These are phyloP conservation scores for Oreocharis arfaki DNA, from an alignment of 2,113 vertebrate genomes.

Conservation along the genomic window DNA sequence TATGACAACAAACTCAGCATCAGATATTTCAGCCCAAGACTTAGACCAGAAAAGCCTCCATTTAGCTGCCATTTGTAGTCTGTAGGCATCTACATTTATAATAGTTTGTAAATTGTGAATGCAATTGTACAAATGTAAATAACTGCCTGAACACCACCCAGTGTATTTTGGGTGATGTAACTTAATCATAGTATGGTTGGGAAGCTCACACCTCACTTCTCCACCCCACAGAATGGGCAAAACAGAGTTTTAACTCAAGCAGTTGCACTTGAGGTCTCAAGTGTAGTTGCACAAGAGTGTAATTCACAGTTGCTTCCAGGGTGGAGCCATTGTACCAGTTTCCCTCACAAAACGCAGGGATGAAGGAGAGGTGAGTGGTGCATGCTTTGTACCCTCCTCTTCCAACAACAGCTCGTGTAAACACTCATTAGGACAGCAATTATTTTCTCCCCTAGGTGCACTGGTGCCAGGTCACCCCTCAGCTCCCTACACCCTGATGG, in stretches of 20 bases:
- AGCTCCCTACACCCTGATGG: background rate
- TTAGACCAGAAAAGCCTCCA: background rate
- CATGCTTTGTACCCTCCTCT: background rate
- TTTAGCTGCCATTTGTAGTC: background rate
- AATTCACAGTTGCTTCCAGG: background rate
- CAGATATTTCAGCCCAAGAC: background rate
- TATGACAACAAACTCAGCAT: background rate
- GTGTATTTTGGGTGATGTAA: background rate
- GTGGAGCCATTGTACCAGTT: background rate
- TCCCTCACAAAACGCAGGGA: background rate
- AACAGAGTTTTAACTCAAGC: background rate
- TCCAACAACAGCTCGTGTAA: background rate
- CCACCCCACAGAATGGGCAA: background rate
- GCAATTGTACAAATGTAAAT: background rate
- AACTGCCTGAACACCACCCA: background rate
- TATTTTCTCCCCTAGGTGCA: background rate
- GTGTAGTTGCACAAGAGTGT: background rate
- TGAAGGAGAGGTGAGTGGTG: background rate
- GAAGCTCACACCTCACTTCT: background rate
- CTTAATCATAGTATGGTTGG: background rate
- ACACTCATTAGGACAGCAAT: background rate
- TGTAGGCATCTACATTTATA: background rate
- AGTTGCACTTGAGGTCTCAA: background rate
- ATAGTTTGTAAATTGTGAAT: background rate
- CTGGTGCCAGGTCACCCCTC: background rate